Base-by-base conservation (phyloP, 2,888 invertebrate genomes). In the Eremobia ochroleuca region DNA sequence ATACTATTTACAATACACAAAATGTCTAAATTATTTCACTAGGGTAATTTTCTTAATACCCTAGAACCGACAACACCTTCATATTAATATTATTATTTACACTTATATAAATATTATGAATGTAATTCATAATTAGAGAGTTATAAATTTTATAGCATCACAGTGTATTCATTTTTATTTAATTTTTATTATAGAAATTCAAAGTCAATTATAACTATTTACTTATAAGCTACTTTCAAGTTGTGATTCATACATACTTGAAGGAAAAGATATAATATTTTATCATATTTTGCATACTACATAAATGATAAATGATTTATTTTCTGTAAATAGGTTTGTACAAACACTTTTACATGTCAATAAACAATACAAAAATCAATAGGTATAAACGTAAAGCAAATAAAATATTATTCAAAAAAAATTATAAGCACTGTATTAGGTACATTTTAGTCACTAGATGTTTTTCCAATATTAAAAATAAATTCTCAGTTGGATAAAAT, bases 121-220 rank as follows among this genome's bases (percentile, higher is more conserved):
- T 86, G 74, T 87, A 64, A 87, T 89, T 87, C 83, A 88, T 87
- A 90, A 85, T 85, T 86, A 89, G 83, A 85, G 83, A 89, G 80
- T 90, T 82, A 89, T 88, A 91, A 89, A 89, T 92, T 94, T 94
- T 87, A 93, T 95, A 96, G 95, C 96, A 96, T 96, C 96, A 96
- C 96, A 96, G 96, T 96, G 95, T 94, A 95, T 96, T 95, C 93
- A 93, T 94, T 90, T 91, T 91, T 73, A 88, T 78, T 89, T 87
- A 81, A 83, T 49, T 78, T 78, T 79, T 81, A 78, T 85, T 73
- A 83, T 85, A 85, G 82, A 84, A 87, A 85, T 87, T 84, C 71
- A 85, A 79, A 81, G 67, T 87, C 73, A 77, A 71, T 76, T 81
- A 75, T 43, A 85, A 81, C 77, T 69, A 81, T 67, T 76, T 84